Evolutionary conservation across 2,113 vertebrate species (phyloP), one percentile per base, ranked within the genome.

Genomic region (Syngnathoides biaculeatus): DNA sequence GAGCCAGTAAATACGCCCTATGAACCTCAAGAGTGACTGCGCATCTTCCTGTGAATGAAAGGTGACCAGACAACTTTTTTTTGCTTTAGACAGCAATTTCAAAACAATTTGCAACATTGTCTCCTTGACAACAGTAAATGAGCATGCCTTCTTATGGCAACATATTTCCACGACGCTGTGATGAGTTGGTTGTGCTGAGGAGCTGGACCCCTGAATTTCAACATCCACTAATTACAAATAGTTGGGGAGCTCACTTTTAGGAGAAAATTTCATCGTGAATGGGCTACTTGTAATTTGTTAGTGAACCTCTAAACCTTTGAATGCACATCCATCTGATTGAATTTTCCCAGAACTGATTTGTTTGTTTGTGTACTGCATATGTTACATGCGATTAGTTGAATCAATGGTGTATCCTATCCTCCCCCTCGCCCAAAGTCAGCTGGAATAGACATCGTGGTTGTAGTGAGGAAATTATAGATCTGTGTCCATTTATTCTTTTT

Each of bases 1-100:
- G 65, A 71, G 67, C 62, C 66, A n/a, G 65, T 68, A 68, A 57
- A 57, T n/a, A 20, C 12, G 14, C 57, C 64, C 78, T 56, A 45
- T 64, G 24, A 52, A 35, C 63, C 61, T 35, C 12, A 2, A 50
- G 19, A 56, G 60, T 15, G 63, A 13, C 13, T 48, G 20, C 57
- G 73, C 60, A 45, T 72, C 55, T 77, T 81, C 61, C 72, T 71
- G 72, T 42, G 64, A 77, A 74, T 35, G 8, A 81, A 75, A 71
- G 73, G 71, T 84, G 20, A 10, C 62, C 67, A n/a, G 59, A 68
- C 67, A 35, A 35, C 52, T 59, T 69, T 48, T 39, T 69, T 65
- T 67, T 65, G 3, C 8, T 22, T 9, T 61, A 63, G 56, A 55
- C n/a, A 58, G 52, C 14, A 72, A 68, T 71, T 67, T 66, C 64